A percentile compares a stretch with the other conserved stretches of the same genome.
These are phyloP conservation scores for Lutjanus argentimaculatus DNA, from an alignment of 2,797 vertebrate species.

Conservation along the genomic window DNA sequence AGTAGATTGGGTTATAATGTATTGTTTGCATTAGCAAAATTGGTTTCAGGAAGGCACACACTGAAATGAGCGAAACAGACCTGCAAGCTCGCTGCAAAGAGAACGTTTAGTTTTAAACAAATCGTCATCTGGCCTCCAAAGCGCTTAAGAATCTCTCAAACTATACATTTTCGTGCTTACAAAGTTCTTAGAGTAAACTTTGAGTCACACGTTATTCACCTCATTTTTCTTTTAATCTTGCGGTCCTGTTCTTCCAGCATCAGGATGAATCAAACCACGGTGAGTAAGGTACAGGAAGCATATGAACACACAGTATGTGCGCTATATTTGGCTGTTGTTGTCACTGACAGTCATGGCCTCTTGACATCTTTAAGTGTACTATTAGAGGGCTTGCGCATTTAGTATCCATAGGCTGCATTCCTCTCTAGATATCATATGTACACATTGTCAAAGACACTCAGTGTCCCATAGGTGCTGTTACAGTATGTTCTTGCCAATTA, in stretches of 20 bases:
- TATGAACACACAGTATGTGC: too few species aligned
- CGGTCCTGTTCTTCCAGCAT: neutral
- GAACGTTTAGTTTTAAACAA: too few species aligned
- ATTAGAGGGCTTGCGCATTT: constrained; percentile 7
- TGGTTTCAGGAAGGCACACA: too few species aligned
- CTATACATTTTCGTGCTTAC: too few species aligned
- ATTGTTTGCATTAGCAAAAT: too few species aligned
- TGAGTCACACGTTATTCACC: neutral
- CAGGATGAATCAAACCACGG: neutral
- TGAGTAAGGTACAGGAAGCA: neutral
- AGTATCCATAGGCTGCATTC: constrained; percentile 6
- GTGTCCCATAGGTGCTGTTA: neutral
- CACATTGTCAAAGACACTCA: neutral
- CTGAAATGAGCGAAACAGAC: too few species aligned
- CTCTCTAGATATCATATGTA: neutral
- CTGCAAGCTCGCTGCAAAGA: too few species aligned
- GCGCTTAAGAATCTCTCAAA: too few species aligned
- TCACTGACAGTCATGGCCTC: neutral
- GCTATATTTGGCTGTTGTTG: too few species aligned
- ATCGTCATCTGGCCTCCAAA: too few species aligned
- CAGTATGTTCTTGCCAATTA: neutral
- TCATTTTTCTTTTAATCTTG: neutral
- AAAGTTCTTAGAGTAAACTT: too few species aligned
- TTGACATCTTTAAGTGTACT: neutral
- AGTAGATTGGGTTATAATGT: too few species aligned